phyloP scores from a whole-genome alignment of 2,797 vertebrate genomes.

The Lindbergichthys nudifrons region DNA sequence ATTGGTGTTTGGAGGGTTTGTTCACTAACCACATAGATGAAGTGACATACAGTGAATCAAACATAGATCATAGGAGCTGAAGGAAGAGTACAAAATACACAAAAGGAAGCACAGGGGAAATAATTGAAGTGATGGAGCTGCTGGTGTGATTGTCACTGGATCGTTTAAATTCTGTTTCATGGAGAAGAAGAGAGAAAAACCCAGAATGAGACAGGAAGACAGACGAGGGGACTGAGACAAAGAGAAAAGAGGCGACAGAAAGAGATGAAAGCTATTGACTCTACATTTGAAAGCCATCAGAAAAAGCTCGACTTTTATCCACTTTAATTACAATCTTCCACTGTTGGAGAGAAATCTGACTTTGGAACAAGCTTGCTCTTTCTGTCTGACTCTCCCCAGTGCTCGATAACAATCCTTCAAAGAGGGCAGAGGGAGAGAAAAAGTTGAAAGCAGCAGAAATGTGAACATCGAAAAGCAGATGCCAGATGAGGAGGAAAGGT shows the following conservation, averaged over 20 bases:
- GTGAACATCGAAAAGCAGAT: slow-evolving; percentile 35
- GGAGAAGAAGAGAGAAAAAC: slow-evolving; percentile 13
- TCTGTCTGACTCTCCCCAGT: slow-evolving; percentile 36
- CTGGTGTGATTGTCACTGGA: slow-evolving; percentile 27
- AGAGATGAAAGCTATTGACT: slow-evolving; percentile 64
- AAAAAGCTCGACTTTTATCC: slow-evolving; percentile 63
- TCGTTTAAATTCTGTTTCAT: slow-evolving; percentile 33
- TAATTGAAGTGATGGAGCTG: slow-evolving; percentile 13
- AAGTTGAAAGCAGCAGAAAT: no score
- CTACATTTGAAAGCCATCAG: slow-evolving; percentile 54
- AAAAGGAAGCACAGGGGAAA: slow-evolving; percentile 4
- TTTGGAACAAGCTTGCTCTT: slow-evolving; percentile 44
- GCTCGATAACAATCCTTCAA: slow-evolving; percentile 40
- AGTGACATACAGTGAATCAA: slow-evolving; percentile 8
- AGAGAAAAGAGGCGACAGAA: not conserved
- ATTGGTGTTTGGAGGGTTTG: not conserved
- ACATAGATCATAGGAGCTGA: slow-evolving; percentile 21
- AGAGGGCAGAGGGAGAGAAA: slow-evolving; percentile 17
- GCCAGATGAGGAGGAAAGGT: slow-evolving; percentile 32
- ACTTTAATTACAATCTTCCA: slow-evolving; percentile 65
- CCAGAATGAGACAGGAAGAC: slow-evolving; percentile 25
- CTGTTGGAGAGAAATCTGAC: slow-evolving; percentile 52
- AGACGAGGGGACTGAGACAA: slow-evolving; percentile 7
- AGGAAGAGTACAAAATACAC: slow-evolving; percentile 29
- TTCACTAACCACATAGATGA: slow-evolving; percentile 9